phyloP scores from a whole-genome alignment of 2,888 invertebrate genomes.

The Leucoma salicis region DNA sequence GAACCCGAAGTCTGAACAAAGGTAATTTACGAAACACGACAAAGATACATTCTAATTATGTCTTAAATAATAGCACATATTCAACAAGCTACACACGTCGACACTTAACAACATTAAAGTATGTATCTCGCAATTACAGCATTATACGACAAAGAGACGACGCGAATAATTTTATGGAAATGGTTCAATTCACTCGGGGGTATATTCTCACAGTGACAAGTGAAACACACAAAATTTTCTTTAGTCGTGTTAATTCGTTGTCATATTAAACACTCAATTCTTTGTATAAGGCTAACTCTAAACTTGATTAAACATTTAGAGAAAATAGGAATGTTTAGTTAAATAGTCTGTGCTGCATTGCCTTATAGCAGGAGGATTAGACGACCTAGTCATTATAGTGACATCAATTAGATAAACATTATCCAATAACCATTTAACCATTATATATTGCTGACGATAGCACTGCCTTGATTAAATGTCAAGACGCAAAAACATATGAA shows the following conservation, averaged over 20 bases:
- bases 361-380: too few species aligned
- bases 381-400: too few species aligned
- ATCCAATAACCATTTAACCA: too few species aligned
- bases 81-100: constrained; percentile 22
- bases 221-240: constrained; percentile 12
- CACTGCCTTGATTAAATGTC: too few species aligned
- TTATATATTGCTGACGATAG: too few species aligned
- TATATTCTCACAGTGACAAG: constrained; percentile 16
- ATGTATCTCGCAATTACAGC: constrained; percentile 29
- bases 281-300: neutral
- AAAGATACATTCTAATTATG: constrained; percentile 24
- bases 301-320: neutral
- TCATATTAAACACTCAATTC: neutral
- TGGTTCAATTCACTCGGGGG: constrained; percentile 22
- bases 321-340: neutral
- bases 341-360: too few species aligned
- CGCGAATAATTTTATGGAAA: constrained; percentile 33
- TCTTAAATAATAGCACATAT: constrained; percentile 16
- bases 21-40: constrained; percentile 16
- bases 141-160: constrained; percentile 18
- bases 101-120: constrained; percentile 32
- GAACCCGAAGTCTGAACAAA: constrained; percentile 15
- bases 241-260: neutral
- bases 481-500: too few species aligned
- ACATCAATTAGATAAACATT: too few species aligned